A percentile compares a stretch with the other conserved stretches of the same genome.
These are phyloP conservation scores for Platyscapa corneri DNA, from an alignment of 1,140 invertebrate genomes.

Conservation along the genomic window DNA sequence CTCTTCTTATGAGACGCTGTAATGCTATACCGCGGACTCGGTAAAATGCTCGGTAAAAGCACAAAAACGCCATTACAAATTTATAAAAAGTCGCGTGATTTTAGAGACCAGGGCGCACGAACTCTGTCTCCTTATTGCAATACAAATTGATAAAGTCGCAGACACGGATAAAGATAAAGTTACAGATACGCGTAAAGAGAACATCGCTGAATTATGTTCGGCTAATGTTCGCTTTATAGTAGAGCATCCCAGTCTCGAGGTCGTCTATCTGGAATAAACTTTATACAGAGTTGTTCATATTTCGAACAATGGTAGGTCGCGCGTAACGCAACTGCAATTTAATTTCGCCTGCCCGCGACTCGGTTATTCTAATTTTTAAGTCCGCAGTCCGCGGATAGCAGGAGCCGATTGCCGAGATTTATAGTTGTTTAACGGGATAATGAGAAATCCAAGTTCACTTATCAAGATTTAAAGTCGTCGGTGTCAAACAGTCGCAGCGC, in stretches of 20 bases:
- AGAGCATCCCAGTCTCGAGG: not conserved
- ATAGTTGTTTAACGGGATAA: slow-evolving; percentile 13
- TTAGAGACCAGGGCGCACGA: not conserved
- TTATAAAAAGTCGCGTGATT: not conserved
- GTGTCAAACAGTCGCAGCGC: slow-evolving; percentile 2
- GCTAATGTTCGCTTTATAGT: not conserved
- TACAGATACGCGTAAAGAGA: not conserved
- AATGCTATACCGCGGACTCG: too few species aligned
- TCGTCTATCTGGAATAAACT: not conserved
- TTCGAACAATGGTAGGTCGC: slow-evolving; percentile 8
- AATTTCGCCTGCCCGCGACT: not conserved
- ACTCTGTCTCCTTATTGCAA: slow-evolving; percentile 28
- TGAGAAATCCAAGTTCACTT: slow-evolving; percentile 3
- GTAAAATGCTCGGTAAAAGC: too few species aligned
- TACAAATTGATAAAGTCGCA: too few species aligned
- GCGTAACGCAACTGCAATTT: slow-evolving; percentile 3
- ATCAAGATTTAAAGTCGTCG: not conserved
- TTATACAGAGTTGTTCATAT: not conserved
- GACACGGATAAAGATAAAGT: not conserved
- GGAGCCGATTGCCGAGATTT: not conserved
- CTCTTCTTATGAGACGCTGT: not conserved
- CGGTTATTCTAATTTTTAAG: not conserved
- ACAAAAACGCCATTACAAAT: not conserved
- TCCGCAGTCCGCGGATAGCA: not conserved
- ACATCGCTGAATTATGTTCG: not conserved